phyloP scores from a whole-genome alignment of 2,797 vertebrate species.

The Scarus forsteni region DNA sequence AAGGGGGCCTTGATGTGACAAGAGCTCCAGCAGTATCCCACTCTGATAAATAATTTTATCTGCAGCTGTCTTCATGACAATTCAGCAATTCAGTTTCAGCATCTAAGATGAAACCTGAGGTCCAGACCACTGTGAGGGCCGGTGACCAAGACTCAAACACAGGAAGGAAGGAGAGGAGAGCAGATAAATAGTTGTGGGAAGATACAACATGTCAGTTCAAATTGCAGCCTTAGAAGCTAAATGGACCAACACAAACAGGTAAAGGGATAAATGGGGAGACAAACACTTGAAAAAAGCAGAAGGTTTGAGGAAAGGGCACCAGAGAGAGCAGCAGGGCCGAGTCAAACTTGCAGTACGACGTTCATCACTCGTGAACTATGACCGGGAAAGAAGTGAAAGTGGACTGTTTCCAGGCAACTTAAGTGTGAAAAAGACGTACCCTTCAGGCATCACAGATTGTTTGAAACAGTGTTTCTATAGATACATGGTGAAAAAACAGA shows the following conservation, averaged over 20 bases:
- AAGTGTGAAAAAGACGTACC: slow-evolving; percentile 15
- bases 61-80: not conserved
- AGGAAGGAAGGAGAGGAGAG: not conserved
- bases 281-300: slow-evolving; percentile 7
- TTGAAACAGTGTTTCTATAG: slow-evolving; percentile 13
- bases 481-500: not conserved
- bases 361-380: slow-evolving; percentile 2
- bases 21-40: too few relatives aligned
- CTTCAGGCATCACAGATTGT: slow-evolving; percentile 27
- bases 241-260: not conserved
- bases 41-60: not conserved
- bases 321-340: not conserved
- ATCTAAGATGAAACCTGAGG: not conserved
- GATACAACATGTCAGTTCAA: slow-evolving; percentile 3
- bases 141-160: not conserved
- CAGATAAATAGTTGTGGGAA: not conserved
- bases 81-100: too few relatives aligned
- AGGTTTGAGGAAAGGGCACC: slow-evolving; percentile 8
- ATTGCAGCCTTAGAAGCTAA: not conserved
- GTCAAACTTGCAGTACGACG: not conserved
- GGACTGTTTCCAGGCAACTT: slow-evolving; percentile 11
- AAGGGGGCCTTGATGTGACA: too few relatives aligned
- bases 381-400: not conserved
- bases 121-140: not conserved
- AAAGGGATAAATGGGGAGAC: slow-evolving; percentile 2